These are phyloP conservation scores for Diplodus puntazzo DNA, from an alignment of 2,797 vertebrate species.

Conservation along the genomic window DNA sequence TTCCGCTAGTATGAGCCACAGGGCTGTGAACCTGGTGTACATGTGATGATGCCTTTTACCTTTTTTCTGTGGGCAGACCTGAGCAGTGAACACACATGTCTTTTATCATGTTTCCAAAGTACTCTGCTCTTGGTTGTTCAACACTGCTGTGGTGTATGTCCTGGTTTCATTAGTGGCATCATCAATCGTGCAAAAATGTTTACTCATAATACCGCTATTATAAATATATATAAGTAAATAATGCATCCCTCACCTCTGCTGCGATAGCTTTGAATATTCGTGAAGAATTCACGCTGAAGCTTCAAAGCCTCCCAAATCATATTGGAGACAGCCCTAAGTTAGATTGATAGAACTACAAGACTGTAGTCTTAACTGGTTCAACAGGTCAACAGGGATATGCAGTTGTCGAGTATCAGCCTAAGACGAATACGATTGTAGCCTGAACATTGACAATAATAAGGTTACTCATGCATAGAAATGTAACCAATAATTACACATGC, in stretches of 20 bases:
- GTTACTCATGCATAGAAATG: slow-evolving; percentile 16
- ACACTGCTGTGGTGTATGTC: neutral
- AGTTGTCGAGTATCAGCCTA: neutral
- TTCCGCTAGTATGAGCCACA: slow-evolving; percentile 5
- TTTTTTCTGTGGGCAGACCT: neutral
- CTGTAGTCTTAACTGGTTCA: neutral
- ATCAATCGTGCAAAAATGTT: neutral
- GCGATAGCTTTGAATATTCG: too few species aligned
- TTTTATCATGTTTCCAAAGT: slow-evolving; percentile 6
- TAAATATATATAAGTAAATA: too few species aligned
- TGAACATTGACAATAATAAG: neutral
- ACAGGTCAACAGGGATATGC: neutral
- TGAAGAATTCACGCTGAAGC: too few species aligned
- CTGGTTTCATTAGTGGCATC: neutral
- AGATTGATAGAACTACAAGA: too few species aligned
- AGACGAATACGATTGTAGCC: slow-evolving; percentile 14
- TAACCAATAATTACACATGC: slow-evolving; percentile 34
- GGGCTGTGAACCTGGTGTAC: neutral
- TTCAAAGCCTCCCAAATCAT: too few species aligned
- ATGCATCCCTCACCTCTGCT: too few species aligned
- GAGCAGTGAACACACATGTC: neutral
- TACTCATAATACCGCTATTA: too few species aligned
- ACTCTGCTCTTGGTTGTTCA: slow-evolving; percentile 2
- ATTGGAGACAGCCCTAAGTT: too few species aligned
- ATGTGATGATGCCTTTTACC: neutral